Evolutionary conservation across 2,888 invertebrate genomes (phyloP).

Genomic region (Tetropium fuscum): DNA sequence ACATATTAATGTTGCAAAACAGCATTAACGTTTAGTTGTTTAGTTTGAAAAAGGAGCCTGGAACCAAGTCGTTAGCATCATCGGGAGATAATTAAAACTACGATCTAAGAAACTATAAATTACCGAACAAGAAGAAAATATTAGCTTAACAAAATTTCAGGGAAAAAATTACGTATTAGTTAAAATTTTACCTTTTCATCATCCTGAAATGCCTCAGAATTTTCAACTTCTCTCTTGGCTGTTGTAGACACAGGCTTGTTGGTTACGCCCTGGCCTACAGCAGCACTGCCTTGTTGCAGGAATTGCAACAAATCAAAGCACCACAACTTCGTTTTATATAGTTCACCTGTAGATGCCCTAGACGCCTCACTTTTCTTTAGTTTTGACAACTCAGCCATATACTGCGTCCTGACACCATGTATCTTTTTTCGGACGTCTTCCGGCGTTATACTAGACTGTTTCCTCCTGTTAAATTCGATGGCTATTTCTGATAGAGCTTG

Average conservation of each 20-base stretch:
- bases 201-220: neutral
- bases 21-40: too few relatives aligned
- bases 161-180: too few relatives aligned
- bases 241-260: neutral
- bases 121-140: too few relatives aligned
- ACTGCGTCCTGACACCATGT: neutral
- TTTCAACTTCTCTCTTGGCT: neutral
- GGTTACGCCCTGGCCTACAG: neutral
- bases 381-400: neutral
- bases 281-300: neutral
- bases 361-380: neutral
- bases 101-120: too few relatives aligned
- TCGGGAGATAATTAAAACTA: too few relatives aligned
- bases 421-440: neutral
- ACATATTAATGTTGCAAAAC: too few relatives aligned
- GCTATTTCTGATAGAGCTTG: neutral
- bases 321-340: neutral
- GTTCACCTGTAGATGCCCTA: neutral
- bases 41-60: too few relatives aligned
- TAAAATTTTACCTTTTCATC: neutral
- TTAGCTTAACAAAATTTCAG: too few relatives aligned
- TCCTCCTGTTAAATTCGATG: neutral
- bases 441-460: neutral
- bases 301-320: neutral
- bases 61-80: too few relatives aligned